Evolutionary conservation across 1,140 invertebrate genomes (phyloP).

Genomic region (Aphelinus certus): DNA sequence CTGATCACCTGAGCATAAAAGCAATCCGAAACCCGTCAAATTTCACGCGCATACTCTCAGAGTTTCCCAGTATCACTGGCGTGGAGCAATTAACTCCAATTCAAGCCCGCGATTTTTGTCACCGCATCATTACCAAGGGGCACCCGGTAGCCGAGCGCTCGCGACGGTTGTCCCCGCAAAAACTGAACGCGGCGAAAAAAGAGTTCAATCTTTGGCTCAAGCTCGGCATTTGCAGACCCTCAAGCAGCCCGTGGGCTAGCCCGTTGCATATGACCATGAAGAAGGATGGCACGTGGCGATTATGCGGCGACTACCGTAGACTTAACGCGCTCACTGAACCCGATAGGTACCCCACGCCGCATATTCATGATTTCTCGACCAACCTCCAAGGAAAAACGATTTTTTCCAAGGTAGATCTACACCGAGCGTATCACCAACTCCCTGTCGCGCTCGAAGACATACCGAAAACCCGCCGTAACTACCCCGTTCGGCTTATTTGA

Average conservation of each 20-base stretch:
- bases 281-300: too few species aligned
- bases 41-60: neutral
- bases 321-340: conserved; percentile 53
- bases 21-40: neutral
- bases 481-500: neutral
- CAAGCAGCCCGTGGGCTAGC: too few species aligned
- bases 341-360: conserved; percentile 29
- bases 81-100: neutral
- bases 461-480: neutral
- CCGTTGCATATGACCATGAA: too few species aligned
- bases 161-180: conserved; percentile 54
- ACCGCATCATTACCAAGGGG: conserved; percentile 49
- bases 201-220: too few species aligned
- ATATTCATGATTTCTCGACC: conserved; percentile 2
- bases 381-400: neutral
- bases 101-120: conserved; percentile 13
- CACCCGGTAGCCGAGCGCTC: conserved; percentile 52
- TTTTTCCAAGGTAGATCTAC: conserved; percentile 23
- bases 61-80: conserved; percentile 34
- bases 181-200: conserved; percentile 42
- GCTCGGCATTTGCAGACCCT: too few species aligned
- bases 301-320: neutral
- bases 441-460: neutral
- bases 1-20: neutral
- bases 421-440: conserved; percentile 31